Conservation (phyloP, 1,140 invertebrate genomes). For the Chymomyza costata region DNA sequence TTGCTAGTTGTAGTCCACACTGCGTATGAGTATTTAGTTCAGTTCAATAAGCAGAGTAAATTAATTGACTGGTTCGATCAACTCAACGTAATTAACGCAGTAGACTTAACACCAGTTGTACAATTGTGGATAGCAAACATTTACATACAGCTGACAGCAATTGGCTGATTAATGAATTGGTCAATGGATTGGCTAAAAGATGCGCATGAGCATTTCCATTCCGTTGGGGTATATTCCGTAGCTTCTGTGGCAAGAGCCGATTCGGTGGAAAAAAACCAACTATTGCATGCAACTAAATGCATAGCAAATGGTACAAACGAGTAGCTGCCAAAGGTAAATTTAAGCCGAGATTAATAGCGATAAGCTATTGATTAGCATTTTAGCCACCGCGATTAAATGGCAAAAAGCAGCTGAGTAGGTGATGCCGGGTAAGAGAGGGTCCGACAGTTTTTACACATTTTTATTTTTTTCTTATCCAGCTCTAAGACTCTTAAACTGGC, state of each 20-base stretch:
- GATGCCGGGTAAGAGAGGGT: background rate
- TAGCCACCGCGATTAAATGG: slow-evolving; percentile 47
- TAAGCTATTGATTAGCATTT: slow-evolving; percentile 70
- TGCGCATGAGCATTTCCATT: slow-evolving; percentile 3
- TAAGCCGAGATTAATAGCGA: slow-evolving; percentile 71
- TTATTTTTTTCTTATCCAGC: too few relatives aligned
- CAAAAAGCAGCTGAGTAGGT: background rate
- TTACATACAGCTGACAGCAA: slow-evolving; percentile 69
- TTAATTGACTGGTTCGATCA: too few relatives aligned
- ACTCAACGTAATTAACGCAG: slow-evolving; percentile 50
- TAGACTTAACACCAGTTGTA: slow-evolving; percentile 23
- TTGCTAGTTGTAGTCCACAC: slow-evolving; percentile 26
- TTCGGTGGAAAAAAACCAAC: background rate
- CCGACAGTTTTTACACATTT: too few relatives aligned
- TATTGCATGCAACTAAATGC: slow-evolving; percentile 45
- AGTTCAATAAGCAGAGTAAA: too few relatives aligned
- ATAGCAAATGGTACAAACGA: slow-evolving; percentile 39
- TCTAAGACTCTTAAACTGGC: too few relatives aligned
- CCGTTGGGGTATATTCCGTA: background rate
- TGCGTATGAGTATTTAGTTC: slow-evolving; percentile 47
- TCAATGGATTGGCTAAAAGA: slow-evolving; percentile 12
- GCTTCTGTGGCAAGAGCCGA: slow-evolving; percentile 3
- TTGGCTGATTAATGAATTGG: slow-evolving; percentile 63
- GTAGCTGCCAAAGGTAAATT: slow-evolving; percentile 64
- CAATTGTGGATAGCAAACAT: slow-evolving; percentile 47